These are phyloP conservation scores for Digitonthophagus gazella DNA, from an alignment of 2,888 invertebrate species.

Conservation along the genomic window DNA sequence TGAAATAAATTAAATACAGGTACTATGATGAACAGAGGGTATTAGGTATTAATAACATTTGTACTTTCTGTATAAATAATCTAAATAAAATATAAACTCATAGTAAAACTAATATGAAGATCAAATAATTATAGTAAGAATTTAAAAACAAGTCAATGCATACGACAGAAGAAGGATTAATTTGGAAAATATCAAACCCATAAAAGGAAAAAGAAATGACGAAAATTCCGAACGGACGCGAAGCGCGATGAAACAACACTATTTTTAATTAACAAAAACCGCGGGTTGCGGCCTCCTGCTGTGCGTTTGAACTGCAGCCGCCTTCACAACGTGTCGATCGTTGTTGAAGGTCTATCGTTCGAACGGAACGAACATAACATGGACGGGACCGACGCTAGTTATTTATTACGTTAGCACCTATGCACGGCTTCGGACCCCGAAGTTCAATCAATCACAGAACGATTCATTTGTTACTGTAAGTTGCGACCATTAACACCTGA, in stretches of 20 bases:
- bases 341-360: slow-evolving; percentile 23
- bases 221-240: slow-evolving; percentile 25
- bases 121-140: too few relatives aligned
- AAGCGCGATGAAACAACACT: slow-evolving; percentile 32
- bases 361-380: too few relatives aligned
- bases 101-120: too few relatives aligned
- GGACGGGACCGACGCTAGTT: slow-evolving; percentile 25
- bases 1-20: too few relatives aligned
- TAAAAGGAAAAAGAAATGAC: slow-evolving; percentile 15
- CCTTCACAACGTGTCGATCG: slow-evolving; percentile 23
- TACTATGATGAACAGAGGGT: too few relatives aligned
- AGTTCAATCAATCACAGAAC: slow-evolving; percentile 29
- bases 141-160: too few relatives aligned
- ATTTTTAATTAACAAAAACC: slow-evolving; percentile 36
- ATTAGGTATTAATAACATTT: too few relatives aligned
- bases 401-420: slow-evolving; percentile 30
- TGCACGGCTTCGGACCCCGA: slow-evolving; percentile 18
- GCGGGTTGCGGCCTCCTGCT: slow-evolving; percentile 33
- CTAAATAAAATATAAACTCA: too few relatives aligned
- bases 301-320: slow-evolving; percentile 35
- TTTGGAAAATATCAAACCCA: too few relatives aligned
- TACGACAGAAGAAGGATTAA: too few relatives aligned
- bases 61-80: too few relatives aligned
- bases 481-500: slow-evolving; percentile 28
- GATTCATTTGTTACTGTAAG: slow-evolving; percentile 29